Evolutionary conservation across 2,113 vertebrate species (phyloP), one percentile per base, ranked within the genome.

Genomic region (Spheniscus mendiculus): DNA sequence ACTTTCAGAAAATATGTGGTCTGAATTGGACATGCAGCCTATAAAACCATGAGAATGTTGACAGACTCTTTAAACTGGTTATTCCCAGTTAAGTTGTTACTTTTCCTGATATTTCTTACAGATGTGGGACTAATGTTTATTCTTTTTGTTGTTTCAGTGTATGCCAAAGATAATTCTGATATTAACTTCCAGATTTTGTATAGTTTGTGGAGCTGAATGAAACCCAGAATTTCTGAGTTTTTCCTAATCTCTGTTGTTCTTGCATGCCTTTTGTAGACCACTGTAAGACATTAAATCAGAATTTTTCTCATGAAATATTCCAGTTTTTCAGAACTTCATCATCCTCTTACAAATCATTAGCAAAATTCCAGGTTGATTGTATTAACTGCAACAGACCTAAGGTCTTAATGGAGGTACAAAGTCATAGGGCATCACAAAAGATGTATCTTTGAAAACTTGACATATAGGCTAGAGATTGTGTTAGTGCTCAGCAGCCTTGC

Each of bases 391-490:
- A 47, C 6, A 63, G 23, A 65, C 10, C 10, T 70, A 74, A 59
- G 15, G 20, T 78, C 18, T 10, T 55, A 42, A 47, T 12, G 16
- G 42, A 63, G 2, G 2, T 32, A 44, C 16, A 67, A 81, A 53
- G 20, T 25, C 61, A 65, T 6, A 56, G 5, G 3, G 1, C 62
- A 2, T 67, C 76, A 52, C 11, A 56, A 47, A 62, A 82, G 3
- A 81, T 62, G 25, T 34, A 34, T 30, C 7, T 61, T 47, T 53
- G 7, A 63, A 82, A 87, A 30, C 3, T 32, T 91, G 45, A 40
- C 25, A 22, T 47, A 8, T 2, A n/a, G 3, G 6, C 27, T 15
- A 40, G 13, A 16, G 1, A 3, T 27, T 66, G 5, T 17, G 2
- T 30, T 87, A 91, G 15, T 45, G 9, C 3, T 62, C 40, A 15